A percentile compares a stretch with the other conserved stretches of the same genome.
phyloP scores from a whole-genome alignment of 2,888 invertebrate species.

The Epistrophe eligans region DNA sequence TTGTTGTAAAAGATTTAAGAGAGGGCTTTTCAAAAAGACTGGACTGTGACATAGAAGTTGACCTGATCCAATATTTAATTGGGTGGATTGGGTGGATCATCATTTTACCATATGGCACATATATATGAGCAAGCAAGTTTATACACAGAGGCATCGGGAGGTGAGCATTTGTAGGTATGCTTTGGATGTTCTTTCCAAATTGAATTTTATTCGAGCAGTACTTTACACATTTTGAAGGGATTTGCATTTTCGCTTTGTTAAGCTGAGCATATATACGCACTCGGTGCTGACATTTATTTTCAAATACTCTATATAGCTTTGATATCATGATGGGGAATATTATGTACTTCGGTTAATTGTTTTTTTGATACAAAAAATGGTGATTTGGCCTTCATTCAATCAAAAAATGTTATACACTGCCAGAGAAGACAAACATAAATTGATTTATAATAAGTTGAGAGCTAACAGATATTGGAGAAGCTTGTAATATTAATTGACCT shows the following conservation, averaged over 20 bases:
- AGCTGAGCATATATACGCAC: not conserved
- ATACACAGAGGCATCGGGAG: not conserved
- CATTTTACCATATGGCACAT: not conserved
- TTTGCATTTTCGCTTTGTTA: not conserved
- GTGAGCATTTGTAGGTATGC: not conserved
- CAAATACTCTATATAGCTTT: not conserved
- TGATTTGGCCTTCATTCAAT: too few species aligned
- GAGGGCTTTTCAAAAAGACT: not conserved
- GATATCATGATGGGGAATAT: not conserved
- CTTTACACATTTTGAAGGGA: slow-evolving; percentile 8
- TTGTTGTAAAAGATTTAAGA: slow-evolving; percentile 36
- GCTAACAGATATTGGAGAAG: too few species aligned
- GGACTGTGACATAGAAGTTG: slow-evolving; percentile 12
- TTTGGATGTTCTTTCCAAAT: slow-evolving; percentile 43
- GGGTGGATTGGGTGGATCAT: slow-evolving; percentile 40
- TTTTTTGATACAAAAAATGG: too few species aligned
- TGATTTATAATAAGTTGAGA: too few species aligned
- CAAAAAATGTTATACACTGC: too few species aligned
- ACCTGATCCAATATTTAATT: slow-evolving; percentile 53
- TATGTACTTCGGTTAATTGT: not conserved
- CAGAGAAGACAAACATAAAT: too few species aligned
- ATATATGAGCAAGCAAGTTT: not conserved
- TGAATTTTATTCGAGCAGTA: slow-evolving; percentile 37
- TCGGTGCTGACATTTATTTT: not conserved
- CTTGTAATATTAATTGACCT: not conserved